These are phyloP conservation scores for Drosophila rhopaloa DNA, from an alignment of 1,140 invertebrate species.

Conservation along the genomic window DNA sequence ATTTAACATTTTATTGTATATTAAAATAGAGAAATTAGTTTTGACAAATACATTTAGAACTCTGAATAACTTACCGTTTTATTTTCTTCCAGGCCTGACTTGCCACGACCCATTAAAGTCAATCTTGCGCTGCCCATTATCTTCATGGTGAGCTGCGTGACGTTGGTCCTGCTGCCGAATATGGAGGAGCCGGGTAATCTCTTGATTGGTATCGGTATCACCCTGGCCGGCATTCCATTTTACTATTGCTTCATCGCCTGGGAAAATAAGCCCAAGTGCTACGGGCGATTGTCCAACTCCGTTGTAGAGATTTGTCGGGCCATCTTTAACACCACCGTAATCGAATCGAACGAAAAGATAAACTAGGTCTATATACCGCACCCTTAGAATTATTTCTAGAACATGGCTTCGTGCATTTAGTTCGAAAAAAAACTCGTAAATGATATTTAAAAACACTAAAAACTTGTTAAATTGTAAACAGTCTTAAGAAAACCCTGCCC, in stretches of 20 bases:
- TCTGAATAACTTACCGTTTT: background rate
- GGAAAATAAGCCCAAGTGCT: constrained; percentile 89
- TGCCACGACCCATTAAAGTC: constrained; percentile 93
- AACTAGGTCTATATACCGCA: constrained; percentile 37
- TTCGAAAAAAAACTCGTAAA: constrained; percentile 29
- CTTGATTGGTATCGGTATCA: constrained; percentile 92
- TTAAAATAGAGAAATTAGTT: no score
- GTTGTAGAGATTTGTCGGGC: constrained; percentile 74
- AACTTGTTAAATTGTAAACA: constrained; percentile 14
- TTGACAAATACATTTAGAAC: no score
- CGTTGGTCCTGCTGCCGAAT: constrained; percentile 93
- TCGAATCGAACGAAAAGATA: constrained; percentile 70
- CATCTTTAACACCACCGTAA: constrained; percentile 80
- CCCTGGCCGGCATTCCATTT: constrained; percentile 95
- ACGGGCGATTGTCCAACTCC: constrained; percentile 63
- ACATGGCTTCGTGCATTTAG: constrained; percentile 45
- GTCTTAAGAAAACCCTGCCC: constrained; percentile 6
- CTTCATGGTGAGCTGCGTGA: constrained; percentile 93
- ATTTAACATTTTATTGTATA: no score
- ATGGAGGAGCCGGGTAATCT: constrained; percentile 92
- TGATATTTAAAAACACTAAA: constrained; percentile 43
- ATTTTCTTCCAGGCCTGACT: constrained; percentile 86
- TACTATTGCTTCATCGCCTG: constrained; percentile 95
- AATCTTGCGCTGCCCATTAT: constrained; percentile 91
- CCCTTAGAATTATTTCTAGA: background rate